Evolutionary conservation across 2,888 invertebrate genomes (phyloP).

Genomic region (Hipparchia sbordonii): DNA sequence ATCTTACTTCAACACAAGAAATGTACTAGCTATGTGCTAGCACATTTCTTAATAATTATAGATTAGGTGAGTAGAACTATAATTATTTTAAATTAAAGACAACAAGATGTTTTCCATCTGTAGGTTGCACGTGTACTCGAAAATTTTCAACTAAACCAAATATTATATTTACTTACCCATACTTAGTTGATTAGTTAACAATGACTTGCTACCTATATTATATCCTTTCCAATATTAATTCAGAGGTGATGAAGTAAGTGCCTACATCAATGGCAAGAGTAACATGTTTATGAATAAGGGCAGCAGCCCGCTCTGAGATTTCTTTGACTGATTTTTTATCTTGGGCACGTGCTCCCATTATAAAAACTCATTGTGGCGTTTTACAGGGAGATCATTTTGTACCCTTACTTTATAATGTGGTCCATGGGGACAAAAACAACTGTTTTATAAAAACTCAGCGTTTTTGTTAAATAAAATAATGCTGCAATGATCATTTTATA

Average conservation of each 20-base stretch:
- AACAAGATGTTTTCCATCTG: no score
- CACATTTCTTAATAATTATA: no score
- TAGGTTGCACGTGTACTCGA: no score
- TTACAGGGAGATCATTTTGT: constrained; percentile 30
- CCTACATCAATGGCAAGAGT: not conserved
- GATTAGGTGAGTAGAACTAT: no score
- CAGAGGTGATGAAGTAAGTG: not conserved
- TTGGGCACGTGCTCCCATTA: constrained; percentile 47
- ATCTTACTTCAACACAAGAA: no score
- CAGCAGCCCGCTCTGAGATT: constrained; percentile 13
- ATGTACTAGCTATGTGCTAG: no score
- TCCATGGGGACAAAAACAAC: constrained; percentile 18
- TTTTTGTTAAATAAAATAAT: not conserved
- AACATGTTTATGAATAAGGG: not conserved
- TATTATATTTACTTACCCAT: not conserved
- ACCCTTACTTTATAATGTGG: constrained; percentile 27
- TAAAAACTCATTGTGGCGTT: constrained; percentile 33
- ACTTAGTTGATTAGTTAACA: not conserved
- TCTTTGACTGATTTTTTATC: constrained; percentile 43
- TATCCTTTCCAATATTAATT: not conserved
- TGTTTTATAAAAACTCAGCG: not conserved
- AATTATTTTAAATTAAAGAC: no score
- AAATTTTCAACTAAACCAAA: no score
- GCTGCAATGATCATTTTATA: no score
- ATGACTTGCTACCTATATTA: not conserved